phyloP scores from a whole-genome alignment of 2,797 vertebrate genomes.

The Mico argentatus region DNA sequence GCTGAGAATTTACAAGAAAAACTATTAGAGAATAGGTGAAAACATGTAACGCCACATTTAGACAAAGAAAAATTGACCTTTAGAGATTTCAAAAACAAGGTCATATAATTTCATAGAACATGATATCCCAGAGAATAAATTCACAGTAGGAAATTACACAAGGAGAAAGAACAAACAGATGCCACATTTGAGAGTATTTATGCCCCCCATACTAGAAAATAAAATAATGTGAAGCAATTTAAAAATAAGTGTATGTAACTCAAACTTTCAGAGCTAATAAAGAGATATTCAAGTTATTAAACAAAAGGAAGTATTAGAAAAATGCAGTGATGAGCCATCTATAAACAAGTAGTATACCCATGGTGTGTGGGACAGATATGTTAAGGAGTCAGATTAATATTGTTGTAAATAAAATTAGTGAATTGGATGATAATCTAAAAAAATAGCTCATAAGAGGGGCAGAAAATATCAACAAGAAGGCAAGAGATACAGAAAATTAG shows the following conservation, averaged over 20 bases:
- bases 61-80: not conserved
- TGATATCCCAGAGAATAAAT: not conserved
- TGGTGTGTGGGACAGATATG: not conserved
- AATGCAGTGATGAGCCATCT: not conserved
- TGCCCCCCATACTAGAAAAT: not conserved
- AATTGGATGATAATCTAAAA: not conserved
- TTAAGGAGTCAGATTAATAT: not conserved
- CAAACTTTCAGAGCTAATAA: not conserved
- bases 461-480: not conserved
- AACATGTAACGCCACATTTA: not conserved
- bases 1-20: not conserved
- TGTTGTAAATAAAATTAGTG: not conserved
- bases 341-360: not conserved
- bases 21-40: not conserved
- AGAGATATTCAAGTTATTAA: not conserved
- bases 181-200: not conserved
- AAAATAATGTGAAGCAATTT: not conserved
- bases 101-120: not conserved
- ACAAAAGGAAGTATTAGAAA: not conserved
- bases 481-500: not conserved
- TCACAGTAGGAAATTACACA: not conserved
- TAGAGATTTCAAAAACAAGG: not conserved
- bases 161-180: not conserved
- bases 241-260: not conserved
- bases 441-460: not conserved